Evolutionary conservation across 2,113 vertebrate genomes (phyloP).

Genomic region (Ailurus styani): DNA sequence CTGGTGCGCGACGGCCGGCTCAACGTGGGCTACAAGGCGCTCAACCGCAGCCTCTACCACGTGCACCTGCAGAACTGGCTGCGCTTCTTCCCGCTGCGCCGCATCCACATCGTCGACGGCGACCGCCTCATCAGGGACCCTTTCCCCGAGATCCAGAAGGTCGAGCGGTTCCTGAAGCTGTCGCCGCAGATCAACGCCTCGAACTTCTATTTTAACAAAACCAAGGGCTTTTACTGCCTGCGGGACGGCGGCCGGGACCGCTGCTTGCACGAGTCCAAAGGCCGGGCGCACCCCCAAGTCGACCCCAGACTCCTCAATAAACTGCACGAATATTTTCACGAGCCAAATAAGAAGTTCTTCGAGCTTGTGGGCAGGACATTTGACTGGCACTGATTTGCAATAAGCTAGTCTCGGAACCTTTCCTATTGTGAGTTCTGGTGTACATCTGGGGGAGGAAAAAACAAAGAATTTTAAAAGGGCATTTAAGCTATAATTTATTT

Average conservation of each 20-base stretch:
- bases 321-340: conserved; percentile 91
- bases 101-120: conserved; percentile 94
- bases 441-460: conserved; percentile 56
- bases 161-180: conserved; percentile 92
- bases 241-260: conserved; percentile 90
- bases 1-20: conserved; percentile 90
- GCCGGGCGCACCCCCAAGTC: conserved; percentile 91
- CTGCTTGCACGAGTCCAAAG: conserved; percentile 96
- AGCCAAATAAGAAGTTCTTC: conserved; percentile 96
- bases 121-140: conserved; percentile 93
- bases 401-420: conserved; percentile 49
- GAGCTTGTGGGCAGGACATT: conserved; percentile 94
- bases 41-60: conserved; percentile 95
- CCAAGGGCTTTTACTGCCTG: conserved; percentile 97
- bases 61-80: conserved; percentile 95
- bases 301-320: conserved; percentile 88
- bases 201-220: conserved; percentile 98
- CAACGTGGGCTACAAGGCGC: conserved; percentile 95
- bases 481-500: conserved; percentile 86
- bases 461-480: conserved; percentile 71
- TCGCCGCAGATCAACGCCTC: conserved; percentile 92
- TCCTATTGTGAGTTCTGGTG: conserved; percentile 58
- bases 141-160: conserved; percentile 92
- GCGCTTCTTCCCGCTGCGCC: conserved; percentile 87
- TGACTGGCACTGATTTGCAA: conserved; percentile 88